Evolutionary conservation across 92 coral and sea anemone species (phyloP).

Genomic region (Porites evermanni): DNA sequence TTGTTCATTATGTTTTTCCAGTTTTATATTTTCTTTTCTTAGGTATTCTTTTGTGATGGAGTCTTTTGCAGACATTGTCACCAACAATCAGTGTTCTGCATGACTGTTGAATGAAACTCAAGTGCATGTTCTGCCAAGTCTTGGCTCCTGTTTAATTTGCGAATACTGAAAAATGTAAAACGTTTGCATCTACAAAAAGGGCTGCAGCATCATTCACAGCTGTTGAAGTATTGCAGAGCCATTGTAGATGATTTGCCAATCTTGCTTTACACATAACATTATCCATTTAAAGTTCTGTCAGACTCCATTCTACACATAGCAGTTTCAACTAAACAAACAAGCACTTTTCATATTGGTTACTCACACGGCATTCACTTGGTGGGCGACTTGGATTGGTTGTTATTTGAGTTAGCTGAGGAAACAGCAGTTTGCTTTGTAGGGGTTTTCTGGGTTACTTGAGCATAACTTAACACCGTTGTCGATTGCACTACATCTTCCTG

Average conservation of each 20-base stretch:
- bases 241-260: background rate
- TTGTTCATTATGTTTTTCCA: background rate
- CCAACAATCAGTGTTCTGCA: background rate
- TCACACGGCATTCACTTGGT: constrained; percentile 34
- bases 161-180: constrained; percentile 4
- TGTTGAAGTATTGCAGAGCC: background rate
- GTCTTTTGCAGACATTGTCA: background rate
- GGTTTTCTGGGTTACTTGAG: constrained; percentile 94
- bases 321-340: constrained; percentile 15
- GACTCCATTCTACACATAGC: background rate
- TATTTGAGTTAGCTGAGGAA: constrained; percentile 10
- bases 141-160: background rate
- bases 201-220: background rate
- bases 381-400: constrained; percentile 59
- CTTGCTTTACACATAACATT: no score
- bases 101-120: background rate
- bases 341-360: background rate
- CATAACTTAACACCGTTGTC: constrained; percentile 75
- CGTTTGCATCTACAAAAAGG: background rate
- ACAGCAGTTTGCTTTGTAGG: constrained; percentile 66
- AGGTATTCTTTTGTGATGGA: background rate
- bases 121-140: background rate
- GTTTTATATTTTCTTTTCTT: background rate
- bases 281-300: background rate
- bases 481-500: constrained; percentile 13